These are phyloP conservation scores for Drosophila nikananu DNA, from an alignment of 1,140 invertebrate species.

Conservation along the genomic window DNA sequence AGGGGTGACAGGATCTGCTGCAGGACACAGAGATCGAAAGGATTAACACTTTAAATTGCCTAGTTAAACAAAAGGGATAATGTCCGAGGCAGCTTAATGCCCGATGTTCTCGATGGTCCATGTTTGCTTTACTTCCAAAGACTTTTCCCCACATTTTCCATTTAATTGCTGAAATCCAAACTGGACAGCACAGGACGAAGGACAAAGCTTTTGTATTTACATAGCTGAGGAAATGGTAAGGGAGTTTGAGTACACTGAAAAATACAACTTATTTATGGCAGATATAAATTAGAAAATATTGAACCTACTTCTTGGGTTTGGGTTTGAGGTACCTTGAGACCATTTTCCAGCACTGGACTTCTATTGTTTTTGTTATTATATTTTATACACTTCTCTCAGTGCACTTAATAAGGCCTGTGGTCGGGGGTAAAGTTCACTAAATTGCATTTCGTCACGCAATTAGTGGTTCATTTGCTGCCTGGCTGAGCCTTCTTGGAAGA, in stretches of 20 bases:
- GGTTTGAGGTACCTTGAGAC: not conserved
- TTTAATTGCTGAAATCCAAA: conserved; percentile 42
- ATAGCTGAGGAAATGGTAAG: conserved; percentile 1
- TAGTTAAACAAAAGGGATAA: conserved; percentile 68
- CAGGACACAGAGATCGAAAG: conserved; percentile 65
- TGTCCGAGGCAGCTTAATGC: conserved; percentile 33
- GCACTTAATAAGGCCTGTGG: conserved; percentile 22
- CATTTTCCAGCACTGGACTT: no score
- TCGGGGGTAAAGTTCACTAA: conserved; percentile 73
- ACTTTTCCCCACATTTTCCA: conserved; percentile 39
- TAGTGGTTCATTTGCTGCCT: conserved; percentile 83
- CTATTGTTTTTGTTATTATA: no score
- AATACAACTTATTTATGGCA: not conserved
- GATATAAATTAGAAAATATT: no score
- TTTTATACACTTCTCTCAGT: not conserved
- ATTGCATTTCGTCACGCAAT: conserved; percentile 85
- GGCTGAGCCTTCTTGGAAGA: conserved; percentile 58
- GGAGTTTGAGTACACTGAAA: not conserved
- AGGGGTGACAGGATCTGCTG: conserved; percentile 45
- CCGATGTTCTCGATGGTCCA: not conserved
- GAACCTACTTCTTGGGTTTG: rapidly evolving
- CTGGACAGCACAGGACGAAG: conserved; percentile 23
- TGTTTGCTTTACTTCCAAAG: conserved; percentile 44
- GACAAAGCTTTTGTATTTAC: conserved; percentile 36
- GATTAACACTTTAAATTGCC: conserved; percentile 78